Conservation (phyloP, 1,140 invertebrate species). For the Adelges cooleyi region DNA sequence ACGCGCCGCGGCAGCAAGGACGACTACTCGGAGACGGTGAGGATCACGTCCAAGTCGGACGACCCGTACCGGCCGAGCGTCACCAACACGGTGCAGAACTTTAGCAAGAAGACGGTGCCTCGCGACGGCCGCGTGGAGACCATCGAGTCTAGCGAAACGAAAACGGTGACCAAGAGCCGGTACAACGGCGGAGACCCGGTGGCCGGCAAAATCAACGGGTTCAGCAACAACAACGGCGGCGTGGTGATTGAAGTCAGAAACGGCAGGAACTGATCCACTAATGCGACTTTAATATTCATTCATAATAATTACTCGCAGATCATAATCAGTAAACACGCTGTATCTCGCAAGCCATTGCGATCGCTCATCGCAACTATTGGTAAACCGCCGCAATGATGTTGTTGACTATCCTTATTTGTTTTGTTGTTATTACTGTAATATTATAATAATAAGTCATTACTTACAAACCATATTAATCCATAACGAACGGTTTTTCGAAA, state of each 20-base stretch:
- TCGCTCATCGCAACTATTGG: too few relatives aligned
- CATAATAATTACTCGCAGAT: too few relatives aligned
- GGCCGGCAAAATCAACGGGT: conserved; percentile 36
- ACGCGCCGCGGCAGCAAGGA: conserved; percentile 50
- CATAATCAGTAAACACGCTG: too few relatives aligned
- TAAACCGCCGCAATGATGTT: too few relatives aligned
- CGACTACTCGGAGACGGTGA: conserved; percentile 56
- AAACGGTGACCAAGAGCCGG: conserved; percentile 52
- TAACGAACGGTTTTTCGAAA: too few relatives aligned
- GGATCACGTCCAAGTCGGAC: conserved; percentile 51
- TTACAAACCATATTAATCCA: too few relatives aligned
- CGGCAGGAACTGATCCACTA: conserved; percentile 34
- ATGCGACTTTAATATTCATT: too few relatives aligned
- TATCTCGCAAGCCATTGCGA: too few relatives aligned
- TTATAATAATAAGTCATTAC: too few relatives aligned
- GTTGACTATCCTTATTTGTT: too few relatives aligned
- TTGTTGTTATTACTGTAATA: too few relatives aligned
- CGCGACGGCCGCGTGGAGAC: conserved; percentile 49
- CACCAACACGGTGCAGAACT: conserved; percentile 54
- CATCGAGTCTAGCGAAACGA: conserved; percentile 54
- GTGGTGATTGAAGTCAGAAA: conserved; percentile 42
- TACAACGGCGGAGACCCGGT: conserved; percentile 41
- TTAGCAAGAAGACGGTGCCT: conserved; percentile 52
- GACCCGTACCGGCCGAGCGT: conserved; percentile 50
- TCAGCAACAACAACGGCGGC: conserved; percentile 41